Base-by-base conservation (phyloP, 2,113 vertebrate species). In the Chiloscyllium plagiosum region DNA sequence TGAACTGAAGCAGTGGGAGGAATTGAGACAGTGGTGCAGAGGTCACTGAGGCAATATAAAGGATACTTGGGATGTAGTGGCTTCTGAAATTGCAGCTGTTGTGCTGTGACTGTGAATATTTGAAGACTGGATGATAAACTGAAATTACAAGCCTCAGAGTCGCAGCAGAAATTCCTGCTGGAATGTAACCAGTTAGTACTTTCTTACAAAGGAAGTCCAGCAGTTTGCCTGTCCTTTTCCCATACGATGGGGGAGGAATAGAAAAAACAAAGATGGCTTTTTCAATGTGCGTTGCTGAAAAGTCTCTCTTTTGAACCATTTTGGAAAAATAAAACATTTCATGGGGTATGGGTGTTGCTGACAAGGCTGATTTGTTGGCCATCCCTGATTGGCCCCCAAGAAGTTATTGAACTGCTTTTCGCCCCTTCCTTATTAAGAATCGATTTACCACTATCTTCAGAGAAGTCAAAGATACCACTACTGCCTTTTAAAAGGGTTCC, bases 1-100 rank as follows among this genome's bases (percentile, higher is more conserved):
- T 90, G 29, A 90, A 90, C 26, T 90, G 56, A 90, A 90, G 24
- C 15, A 90, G 10, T 90, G 50, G 52, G 87, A 90, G 87, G 87
- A 90, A 90, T 90, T 90, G 87, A 52, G 26, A 90, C 10, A 90
- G 50, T 90, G 29, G 52, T 90, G 50, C 52, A 33, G 26, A 93
- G 56, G 90, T 66, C 37, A 61, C 52, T 37, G 90, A 66, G 29
- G 17, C 56, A 93, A 66, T 93, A 13, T 61, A 87, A 86, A 61
- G 17, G 17, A 76, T 66, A 93, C 90, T 90, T 12, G 24, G 26
- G 56, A 29, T 61, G 56, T 90, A 4, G 24, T 68, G 90, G 90
- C 61, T 19, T 33, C 33, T 66, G 61, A 93, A 65, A 37, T 68
- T 93, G 17, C 19, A 93, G 33, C 2, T 33, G 6, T 65, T 22